A percentile compares a stretch with the other conserved stretches of the same genome.
These are phyloP conservation scores for Lithobates sylvaticus DNA, from an alignment of 2,797 vertebrate species.

Conservation along the genomic window DNA sequence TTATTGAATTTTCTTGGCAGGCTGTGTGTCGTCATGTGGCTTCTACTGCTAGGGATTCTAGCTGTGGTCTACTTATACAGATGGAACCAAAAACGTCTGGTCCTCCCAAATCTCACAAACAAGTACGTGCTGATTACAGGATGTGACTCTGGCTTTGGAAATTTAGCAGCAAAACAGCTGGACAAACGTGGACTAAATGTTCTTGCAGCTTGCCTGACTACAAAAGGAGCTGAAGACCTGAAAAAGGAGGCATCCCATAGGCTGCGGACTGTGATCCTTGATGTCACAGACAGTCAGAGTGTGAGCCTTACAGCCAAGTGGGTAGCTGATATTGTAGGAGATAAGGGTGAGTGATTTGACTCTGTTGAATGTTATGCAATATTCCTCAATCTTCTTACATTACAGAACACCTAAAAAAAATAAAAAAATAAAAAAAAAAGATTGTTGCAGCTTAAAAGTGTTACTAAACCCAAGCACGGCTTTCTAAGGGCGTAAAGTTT, in stretches of 20 bases:
- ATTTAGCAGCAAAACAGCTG: constrained; percentile 82
- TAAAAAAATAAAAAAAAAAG: too few species aligned
- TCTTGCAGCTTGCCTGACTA: constrained; percentile 82
- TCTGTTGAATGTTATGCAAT: too few species aligned
- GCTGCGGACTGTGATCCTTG: constrained; percentile 69
- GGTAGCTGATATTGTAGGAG: constrained; percentile 42
- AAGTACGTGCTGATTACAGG: constrained; percentile 66
- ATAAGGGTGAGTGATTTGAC: constrained; percentile 53
- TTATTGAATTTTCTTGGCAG: background rate
- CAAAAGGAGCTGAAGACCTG: constrained; percentile 65
- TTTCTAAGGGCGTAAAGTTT: too few species aligned
- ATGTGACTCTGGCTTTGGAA: constrained; percentile 77
- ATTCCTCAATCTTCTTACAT: too few species aligned
- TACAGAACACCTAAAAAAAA: too few species aligned
- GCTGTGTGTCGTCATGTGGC: constrained; percentile 58
- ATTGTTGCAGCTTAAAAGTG: too few species aligned
- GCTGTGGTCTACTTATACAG: constrained; percentile 59
- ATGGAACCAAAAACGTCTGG: constrained; percentile 61
- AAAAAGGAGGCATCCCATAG: constrained; percentile 61
- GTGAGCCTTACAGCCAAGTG: constrained; percentile 63
- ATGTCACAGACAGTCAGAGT: constrained; percentile 69
- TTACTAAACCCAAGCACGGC: too few species aligned
- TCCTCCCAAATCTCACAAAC: constrained; percentile 63
- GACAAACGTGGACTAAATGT: constrained; percentile 80
- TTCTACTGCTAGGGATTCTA: constrained; percentile 39